A percentile compares a stretch with the other conserved stretches of the same genome.
phyloP scores from a whole-genome alignment of 2,888 invertebrate genomes.

The Enchytraeus crypticus region DNA sequence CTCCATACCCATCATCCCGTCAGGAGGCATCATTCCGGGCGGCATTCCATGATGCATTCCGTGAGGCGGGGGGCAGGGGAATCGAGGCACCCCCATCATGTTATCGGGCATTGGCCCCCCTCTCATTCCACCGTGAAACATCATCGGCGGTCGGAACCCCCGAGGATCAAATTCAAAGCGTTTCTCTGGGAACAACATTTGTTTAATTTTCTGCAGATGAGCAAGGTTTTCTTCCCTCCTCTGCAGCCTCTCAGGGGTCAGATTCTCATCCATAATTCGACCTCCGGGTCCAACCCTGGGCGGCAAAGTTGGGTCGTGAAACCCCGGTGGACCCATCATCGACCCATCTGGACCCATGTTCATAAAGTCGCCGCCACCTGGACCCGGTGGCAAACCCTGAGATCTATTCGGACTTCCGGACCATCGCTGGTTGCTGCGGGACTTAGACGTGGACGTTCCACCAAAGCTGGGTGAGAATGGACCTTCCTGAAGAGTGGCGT shows the following conservation, averaged over 20 bases:
- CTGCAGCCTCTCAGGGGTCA: conserved; percentile 88
- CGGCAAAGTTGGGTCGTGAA: conserved; percentile 6
- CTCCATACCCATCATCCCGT: conserved; percentile 40
- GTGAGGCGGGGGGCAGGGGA: conserved; percentile 30
- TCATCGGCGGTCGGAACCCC: background rate
- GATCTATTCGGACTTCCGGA: conserved; percentile 11
- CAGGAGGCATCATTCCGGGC: conserved; percentile 45
- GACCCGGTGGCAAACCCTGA: background rate
- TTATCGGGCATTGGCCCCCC: conserved; percentile 6
- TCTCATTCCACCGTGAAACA: conserved; percentile 4
- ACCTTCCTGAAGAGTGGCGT: conserved; percentile 24
- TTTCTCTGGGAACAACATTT: conserved; percentile 75
- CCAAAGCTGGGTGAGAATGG: conserved; percentile 20
- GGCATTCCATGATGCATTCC: conserved; percentile 24
- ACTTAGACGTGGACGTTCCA: conserved; percentile 10
- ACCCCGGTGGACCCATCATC: conserved; percentile 13
- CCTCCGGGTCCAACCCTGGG: conserved; percentile 2
- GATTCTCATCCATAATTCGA: conserved; percentile 60
- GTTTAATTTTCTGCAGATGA: conserved; percentile 81
- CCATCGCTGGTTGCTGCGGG: conserved; percentile 13
- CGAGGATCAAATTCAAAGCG: conserved; percentile 9
- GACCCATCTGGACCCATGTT: background rate
- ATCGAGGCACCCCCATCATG: conserved; percentile 11
- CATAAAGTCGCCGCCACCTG: background rate
- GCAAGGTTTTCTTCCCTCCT: conserved; percentile 87